A percentile compares a stretch with the other conserved stretches of the same genome.
phyloP scores from a whole-genome alignment of 2,888 invertebrate genomes.

The Formica aserva region DNA sequence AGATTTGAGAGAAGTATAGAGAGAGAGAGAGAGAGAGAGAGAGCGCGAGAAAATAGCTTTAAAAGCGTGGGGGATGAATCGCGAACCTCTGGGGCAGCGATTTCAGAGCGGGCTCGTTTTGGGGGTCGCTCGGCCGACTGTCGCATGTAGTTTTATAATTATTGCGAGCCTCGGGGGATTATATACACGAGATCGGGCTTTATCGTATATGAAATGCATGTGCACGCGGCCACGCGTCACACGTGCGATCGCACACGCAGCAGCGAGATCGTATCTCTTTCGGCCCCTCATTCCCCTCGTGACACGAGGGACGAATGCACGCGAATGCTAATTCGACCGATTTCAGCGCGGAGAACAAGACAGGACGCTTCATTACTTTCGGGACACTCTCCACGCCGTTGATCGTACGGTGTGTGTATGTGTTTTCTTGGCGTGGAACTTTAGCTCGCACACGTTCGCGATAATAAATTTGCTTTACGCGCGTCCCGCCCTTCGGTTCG shows the following conservation, averaged over 20 bases:
- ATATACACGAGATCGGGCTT: constrained; percentile 68
- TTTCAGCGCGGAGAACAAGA: not conserved
- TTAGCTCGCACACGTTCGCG: not conserved
- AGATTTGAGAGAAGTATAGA: not conserved
- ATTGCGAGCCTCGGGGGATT: constrained; percentile 80
- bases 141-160: constrained; percentile 81
- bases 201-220: constrained; percentile 59
- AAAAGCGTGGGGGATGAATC: constrained; percentile 71
- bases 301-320: not conserved
- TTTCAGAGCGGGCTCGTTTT: constrained; percentile 70
- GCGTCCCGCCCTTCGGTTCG: not conserved
- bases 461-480: constrained; percentile 39
- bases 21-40: not conserved
- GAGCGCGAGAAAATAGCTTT: constrained; percentile 62
- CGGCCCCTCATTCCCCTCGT: not conserved
- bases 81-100: constrained; percentile 72
- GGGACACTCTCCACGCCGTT: not conserved
- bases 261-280: constrained; percentile 28
- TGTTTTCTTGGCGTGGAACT: not conserved
- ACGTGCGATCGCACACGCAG: constrained; percentile 46
- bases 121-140: constrained; percentile 72
- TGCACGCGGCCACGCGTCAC: constrained; percentile 50
- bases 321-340: constrained; percentile 22
- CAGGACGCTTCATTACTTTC: not conserved
- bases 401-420: not conserved